Evolutionary conservation across 2,888 invertebrate species (phyloP).

Genomic region (Mesorhabditis spiculigera): DNA sequence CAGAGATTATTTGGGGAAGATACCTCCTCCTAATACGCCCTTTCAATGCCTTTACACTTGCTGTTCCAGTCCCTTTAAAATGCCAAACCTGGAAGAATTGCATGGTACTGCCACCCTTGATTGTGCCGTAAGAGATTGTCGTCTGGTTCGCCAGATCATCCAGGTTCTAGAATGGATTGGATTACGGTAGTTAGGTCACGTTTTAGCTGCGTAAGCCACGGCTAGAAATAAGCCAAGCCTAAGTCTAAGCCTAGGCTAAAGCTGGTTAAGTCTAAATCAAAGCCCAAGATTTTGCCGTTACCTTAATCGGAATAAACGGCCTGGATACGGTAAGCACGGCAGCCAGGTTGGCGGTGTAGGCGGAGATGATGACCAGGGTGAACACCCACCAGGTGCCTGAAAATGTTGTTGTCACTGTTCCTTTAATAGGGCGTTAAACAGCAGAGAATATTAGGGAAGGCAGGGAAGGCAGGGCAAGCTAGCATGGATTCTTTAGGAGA

Average conservation of each 20-base stretch:
- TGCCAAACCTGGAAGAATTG: slow-evolving; percentile 75
- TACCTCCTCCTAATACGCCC: no score
- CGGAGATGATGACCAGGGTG: slow-evolving; percentile 93
- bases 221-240: not conserved
- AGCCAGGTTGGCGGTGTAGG: slow-evolving; percentile 94
- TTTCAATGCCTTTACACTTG: no score
- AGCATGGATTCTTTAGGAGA: no score
- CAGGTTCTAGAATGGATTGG: slow-evolving; percentile 79
- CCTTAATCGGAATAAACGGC: slow-evolving; percentile 53
- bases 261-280: not conserved
- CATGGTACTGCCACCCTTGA: slow-evolving; percentile 91
- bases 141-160: slow-evolving; percentile 91
- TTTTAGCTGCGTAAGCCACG: no score
- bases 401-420: not conserved
- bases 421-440: no score
- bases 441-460: no score
- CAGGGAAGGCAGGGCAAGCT: no score
- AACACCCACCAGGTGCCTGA: slow-evolving; percentile 87
- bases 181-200: not conserved
- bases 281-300: not conserved
- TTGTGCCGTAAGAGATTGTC: slow-evolving; percentile 86
- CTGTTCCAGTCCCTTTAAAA: no score
- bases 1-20: no score
- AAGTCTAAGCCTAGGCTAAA: slow-evolving; percentile 3
- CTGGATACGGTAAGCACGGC: slow-evolving; percentile 96